phyloP scores from a whole-genome alignment of 2,113 vertebrate species.

The Pluvialis apricaria region DNA sequence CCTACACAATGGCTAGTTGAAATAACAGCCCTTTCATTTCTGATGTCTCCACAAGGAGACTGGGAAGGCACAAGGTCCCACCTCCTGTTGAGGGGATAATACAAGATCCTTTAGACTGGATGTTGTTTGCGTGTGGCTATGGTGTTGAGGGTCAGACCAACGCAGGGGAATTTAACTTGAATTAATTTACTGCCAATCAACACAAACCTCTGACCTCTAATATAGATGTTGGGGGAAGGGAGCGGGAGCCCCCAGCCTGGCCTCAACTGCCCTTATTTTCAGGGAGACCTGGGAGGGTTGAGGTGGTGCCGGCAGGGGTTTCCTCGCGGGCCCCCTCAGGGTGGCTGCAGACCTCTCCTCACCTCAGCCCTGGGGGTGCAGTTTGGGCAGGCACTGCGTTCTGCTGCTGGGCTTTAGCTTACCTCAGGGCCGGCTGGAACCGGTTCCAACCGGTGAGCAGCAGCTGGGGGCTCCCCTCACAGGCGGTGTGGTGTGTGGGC shows the following conservation, averaged over 20 bases:
- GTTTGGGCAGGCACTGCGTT: no score
- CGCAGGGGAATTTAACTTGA: not conserved
- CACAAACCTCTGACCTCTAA: not conserved
- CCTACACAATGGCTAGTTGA: not conserved
- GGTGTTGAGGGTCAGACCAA: not conserved
- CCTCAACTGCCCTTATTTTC: not conserved
- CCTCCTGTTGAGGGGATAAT: not conserved
- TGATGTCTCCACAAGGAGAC: not conserved
- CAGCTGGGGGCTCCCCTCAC: rapidly evolving
- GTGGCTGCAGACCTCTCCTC: not conserved
- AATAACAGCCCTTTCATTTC: not conserved
- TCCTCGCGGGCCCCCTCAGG: not conserved
- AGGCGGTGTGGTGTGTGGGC: rapidly evolving
- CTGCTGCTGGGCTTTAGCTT: no score
- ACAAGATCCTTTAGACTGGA: not conserved
- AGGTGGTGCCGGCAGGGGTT: rapidly evolving
- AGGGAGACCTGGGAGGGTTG: not conserved
- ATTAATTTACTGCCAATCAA: not conserved
- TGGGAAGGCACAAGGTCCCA: not conserved
- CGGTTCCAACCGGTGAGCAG: rapidly evolving
- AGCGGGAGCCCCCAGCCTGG: rapidly evolving
- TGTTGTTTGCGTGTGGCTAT: not conserved
- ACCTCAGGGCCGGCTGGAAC: not conserved
- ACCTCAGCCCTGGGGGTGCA: rapidly evolving
- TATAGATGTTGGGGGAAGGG: rapidly evolving